Evolutionary conservation across 2,113 vertebrate genomes (phyloP), one percentile per base, ranked within the genome.

Genomic region (Hemiprocne comata): DNA sequence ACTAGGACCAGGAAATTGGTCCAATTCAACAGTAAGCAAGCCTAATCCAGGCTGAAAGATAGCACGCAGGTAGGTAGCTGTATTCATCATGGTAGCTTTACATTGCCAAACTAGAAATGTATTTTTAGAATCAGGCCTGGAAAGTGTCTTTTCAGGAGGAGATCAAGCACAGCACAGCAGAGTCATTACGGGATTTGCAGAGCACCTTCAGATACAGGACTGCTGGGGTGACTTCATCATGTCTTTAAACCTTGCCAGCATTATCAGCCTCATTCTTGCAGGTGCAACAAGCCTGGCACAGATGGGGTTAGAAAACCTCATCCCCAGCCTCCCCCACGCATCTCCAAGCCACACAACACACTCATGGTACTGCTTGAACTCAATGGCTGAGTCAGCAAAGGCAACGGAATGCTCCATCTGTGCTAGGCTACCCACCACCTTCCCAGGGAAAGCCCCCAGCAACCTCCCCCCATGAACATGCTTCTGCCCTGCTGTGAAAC

Each of bases 351-450:
- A 3, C 29, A 31, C 18, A 80, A 64, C 10, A 0, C 2, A 3
- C 50, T 60, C 0, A 0, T 14, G 20, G 44, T 9, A 10, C 8
- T 11, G 62, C 62, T 44, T 25, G 20, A 83, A 33, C 16, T n/a
- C 7, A 2, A 3, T 2, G n/a, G 31, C 69, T 4, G 4, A 67
- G 73, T 20, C 46, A 36, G 88, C 21, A 1, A 17, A 77, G 55
- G 69, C 76, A 84, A 54, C 6, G 9, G 40, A 61, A 34, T 2
- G 2, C 46, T 75, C 51, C 3, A 1, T 4, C 24, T 0, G 20
- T 7, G 46, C 46, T 4, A 9, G 58, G 34, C 48, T 58, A 29
- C 36, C n/a, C 60, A 23, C 54, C 2, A 2, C 64, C 31, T 65
- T 29, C n/a, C 16, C 58, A 36, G 40, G 60, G 31, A 73, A 80